Base-by-base conservation (phyloP, 2,113 vertebrate genomes). In the Telmatochromis brichardi region DNA sequence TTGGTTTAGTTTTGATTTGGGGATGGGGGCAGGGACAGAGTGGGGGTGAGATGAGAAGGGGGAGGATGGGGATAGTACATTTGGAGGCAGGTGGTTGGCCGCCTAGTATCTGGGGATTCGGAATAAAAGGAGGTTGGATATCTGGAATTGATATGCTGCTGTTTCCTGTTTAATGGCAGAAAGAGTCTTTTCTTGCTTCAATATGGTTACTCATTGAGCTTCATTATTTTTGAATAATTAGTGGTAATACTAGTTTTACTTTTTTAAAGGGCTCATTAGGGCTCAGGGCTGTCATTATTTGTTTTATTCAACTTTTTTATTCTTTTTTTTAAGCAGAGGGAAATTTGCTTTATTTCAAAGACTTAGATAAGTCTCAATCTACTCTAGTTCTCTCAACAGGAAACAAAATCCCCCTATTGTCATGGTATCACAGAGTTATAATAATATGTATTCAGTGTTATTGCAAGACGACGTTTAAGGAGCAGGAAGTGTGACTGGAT, bases 1-100 rank as follows among this genome's bases (percentile, higher is more conserved):
- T 40, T 86, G 87, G 92, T 91, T 93, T 87, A 88, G 92, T 88
- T 93, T 86, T 88, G 91, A 86, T 92, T 93, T 80, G 86, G 85
- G 91, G 51, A 3, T 35, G 89, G 90, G 86, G 80, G 89, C 42
- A 53, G 92, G 85, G 87, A 81, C 54, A 68, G 31, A 63, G 21
- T 68, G 60, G 57, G 73, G 90, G 89, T 81, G 79, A 81, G 53
- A 53, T 80, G 21, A 60, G 84, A 23, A 65, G 83, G 73, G 68
- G 21, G 68, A 7, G 83, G 84, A 89, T 21, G 87, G 86, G 90
- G 90, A 15, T 10, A 80, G 83, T 8, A 86, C 88, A 88, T 80
- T 86, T 28, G 9, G 60, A 89, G 60, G 83, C 63, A 71, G 87
- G 90, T 92, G 87, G 82, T 55, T 57, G 37, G 83, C 37, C 9